These are phyloP conservation scores for Cryptus viduatorius DNA, from an alignment of 2,888 invertebrate genomes.

Conservation along the genomic window DNA sequence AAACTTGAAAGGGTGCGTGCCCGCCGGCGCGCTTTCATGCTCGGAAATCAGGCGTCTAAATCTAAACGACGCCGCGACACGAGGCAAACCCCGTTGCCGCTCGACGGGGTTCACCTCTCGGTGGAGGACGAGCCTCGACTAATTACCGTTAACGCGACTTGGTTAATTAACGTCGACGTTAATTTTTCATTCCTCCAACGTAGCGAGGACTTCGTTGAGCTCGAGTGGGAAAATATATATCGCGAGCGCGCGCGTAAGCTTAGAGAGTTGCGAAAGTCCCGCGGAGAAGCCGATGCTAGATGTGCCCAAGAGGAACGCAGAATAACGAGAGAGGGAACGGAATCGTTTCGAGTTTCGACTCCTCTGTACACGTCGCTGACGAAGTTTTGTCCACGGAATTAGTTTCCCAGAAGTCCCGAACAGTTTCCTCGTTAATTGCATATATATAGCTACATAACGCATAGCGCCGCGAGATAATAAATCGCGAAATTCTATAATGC, in stretches of 20 bases:
- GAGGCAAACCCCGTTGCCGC: slow-evolving; percentile 61
- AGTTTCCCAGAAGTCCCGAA: neutral
- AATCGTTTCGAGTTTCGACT: neutral
- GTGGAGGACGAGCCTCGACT: slow-evolving; percentile 74
- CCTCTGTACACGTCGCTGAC: neutral
- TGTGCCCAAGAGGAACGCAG: neutral
- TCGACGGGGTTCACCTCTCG: slow-evolving; percentile 43
- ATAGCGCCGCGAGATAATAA: neutral
- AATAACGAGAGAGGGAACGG: slow-evolving; percentile 5
- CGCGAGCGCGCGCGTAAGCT: slow-evolving; percentile 38
- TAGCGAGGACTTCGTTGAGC: slow-evolving; percentile 9
- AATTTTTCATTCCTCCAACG: slow-evolving; percentile 70
- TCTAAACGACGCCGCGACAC: slow-evolving; percentile 81
- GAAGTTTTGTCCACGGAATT: neutral
- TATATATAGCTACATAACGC: neutral
- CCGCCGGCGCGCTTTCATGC: slow-evolving; percentile 77
- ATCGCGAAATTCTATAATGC: neutral
- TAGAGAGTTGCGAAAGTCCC: slow-evolving; percentile 59
- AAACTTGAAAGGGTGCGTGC: slow-evolving; percentile 70
- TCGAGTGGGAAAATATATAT: slow-evolving; percentile 26
- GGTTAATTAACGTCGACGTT: slow-evolving; percentile 80
- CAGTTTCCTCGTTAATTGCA: slow-evolving; percentile 9
- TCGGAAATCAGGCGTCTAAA: slow-evolving; percentile 81
- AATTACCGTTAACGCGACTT: slow-evolving; percentile 82
- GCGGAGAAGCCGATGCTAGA: neutral